Evolutionary conservation across 2,888 invertebrate species (phyloP).

Genomic region (Lasioglossum leucozonium): DNA sequence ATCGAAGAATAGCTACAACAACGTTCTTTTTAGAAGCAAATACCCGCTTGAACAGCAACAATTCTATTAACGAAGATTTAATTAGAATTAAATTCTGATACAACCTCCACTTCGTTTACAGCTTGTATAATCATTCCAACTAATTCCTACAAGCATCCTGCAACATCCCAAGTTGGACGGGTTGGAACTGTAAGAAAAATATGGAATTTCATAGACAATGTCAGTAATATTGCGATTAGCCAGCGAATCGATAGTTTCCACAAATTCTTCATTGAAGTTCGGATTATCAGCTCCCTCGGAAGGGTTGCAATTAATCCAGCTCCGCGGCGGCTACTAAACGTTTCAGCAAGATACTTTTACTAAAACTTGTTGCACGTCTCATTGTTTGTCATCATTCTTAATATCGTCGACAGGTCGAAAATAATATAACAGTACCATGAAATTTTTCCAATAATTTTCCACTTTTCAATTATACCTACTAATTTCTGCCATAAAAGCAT

Average conservation of each 20-base stretch:
- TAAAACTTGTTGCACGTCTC: neutral
- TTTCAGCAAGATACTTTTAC: neutral
- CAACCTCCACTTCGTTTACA: neutral
- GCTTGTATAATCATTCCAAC: neutral
- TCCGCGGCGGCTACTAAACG: no score
- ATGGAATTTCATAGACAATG: neutral
- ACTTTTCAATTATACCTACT: no score
- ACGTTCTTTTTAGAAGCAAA: neutral
- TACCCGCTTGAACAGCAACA: neutral
- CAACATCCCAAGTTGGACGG: neutral
- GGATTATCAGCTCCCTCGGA: neutral
- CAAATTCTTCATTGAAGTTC: neutral
- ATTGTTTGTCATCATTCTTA: slow-evolving; percentile 4
- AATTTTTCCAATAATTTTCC: no score
- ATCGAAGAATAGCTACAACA: slow-evolving; percentile 67
- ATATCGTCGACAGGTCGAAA: no score
- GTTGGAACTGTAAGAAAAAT: neutral
- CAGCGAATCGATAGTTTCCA: neutral
- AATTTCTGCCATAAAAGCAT: no score
- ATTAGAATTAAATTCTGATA: neutral
- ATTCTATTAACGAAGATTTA: neutral
- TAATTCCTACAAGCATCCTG: neutral
- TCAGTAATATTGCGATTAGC: neutral
- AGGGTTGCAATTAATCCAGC: neutral
- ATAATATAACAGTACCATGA: no score